Base-by-base conservation (phyloP, 1,140 invertebrate species). In the Zaprionus taronus region DNA sequence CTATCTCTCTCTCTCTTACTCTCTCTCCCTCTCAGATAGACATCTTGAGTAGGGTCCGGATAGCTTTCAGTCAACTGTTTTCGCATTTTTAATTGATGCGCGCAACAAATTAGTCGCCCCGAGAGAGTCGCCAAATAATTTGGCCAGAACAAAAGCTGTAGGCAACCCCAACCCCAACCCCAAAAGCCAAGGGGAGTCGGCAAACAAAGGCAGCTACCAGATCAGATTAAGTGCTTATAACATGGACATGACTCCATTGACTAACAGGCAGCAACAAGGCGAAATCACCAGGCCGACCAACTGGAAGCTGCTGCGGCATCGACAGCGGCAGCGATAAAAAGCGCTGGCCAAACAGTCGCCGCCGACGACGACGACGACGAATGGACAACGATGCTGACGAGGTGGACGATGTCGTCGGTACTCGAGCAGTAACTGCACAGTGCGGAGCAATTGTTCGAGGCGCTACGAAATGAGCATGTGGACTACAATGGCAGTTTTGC, bases 151-250 rank as follows among this genome's bases (percentile, higher is more conserved):
- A 56, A n/a, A 34, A 38, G 14, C 36, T 3, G 12, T 2, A 11
- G 55, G 31, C 9, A 34, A 34, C 31, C 31, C 31, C n/a, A 17
- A 17, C 28, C 17, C 11, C 31, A 36, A 44, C 38, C n/a, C 47
- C 51, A 51, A 79, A 77, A 4, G n/a, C 51, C 31, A 34, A 34
- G 31, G 31, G 78, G 61, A 72, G 49, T 36, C 44, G 20, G 66
- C 62, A 69, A 87, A 89, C 84, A 89, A 89, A 89, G 85, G 84
- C 75, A 34, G 64, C 67, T 70, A 47, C 44, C 24, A 34, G 83
- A 90, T 89, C 84, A 87, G 84, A 87, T 87, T 87, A 87, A 87
- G 81, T 84, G 84, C 84, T 90, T 87, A 87, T 89, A 87, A 87
- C 84, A 90, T 87, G 84, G 85, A 87, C 84, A 87, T 87, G 84